These are phyloP conservation scores for Vulpes vulpes DNA, from an alignment of 2,113 vertebrate genomes.

Conservation along the genomic window DNA sequence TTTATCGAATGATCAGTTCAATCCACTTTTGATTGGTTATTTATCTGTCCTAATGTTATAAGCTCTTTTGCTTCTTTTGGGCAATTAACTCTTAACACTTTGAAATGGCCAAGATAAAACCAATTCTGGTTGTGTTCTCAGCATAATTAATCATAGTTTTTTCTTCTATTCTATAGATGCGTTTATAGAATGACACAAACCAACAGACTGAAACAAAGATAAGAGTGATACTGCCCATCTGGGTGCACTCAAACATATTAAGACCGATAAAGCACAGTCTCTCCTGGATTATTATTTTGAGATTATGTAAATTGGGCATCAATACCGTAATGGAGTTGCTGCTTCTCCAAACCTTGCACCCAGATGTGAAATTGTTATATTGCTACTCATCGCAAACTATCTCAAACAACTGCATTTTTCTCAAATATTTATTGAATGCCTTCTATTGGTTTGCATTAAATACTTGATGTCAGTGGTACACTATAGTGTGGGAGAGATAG, in stretches of 20 bases:
- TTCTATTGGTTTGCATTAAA: background rate
- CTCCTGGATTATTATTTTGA: background rate
- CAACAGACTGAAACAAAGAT: background rate
- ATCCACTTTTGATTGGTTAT: background rate
- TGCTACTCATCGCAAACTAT: background rate
- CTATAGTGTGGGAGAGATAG: background rate
- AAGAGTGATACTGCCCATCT: background rate
- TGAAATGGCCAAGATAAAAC: slow-evolving; percentile 7
- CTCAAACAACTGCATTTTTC: background rate
- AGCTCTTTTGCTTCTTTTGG: background rate
- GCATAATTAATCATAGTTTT: background rate
- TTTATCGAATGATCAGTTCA: slow-evolving; percentile 19
- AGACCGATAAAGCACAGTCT: background rate
- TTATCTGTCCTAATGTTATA: background rate
- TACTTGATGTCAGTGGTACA: background rate
- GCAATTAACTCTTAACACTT: background rate
- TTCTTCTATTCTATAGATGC: background rate
- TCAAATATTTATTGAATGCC: background rate
- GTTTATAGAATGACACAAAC: background rate
- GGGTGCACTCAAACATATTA: background rate
- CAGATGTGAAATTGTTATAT: background rate
- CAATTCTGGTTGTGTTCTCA: background rate
- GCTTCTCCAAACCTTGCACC: background rate
- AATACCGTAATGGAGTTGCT: background rate
- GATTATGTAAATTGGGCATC: background rate